phyloP scores from a whole-genome alignment of 2,113 vertebrate genomes.

The Gymnorhina tibicen region DNA sequence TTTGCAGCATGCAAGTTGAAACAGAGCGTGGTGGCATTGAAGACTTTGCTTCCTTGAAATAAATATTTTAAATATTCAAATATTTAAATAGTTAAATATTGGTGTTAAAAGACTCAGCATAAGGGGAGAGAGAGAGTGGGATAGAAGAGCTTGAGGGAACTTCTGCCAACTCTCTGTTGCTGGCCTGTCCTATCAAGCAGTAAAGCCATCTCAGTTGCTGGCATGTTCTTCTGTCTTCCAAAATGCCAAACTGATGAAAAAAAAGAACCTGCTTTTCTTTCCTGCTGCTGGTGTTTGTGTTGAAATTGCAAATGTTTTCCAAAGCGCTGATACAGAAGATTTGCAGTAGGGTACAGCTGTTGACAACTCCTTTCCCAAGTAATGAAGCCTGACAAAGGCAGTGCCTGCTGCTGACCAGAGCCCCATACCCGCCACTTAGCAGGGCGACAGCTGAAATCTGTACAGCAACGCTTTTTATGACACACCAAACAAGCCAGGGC shows the following conservation, averaged over 20 bases:
- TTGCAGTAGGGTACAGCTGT: not conserved
- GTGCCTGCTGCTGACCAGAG: not conserved
- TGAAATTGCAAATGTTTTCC: slow-evolving; percentile 20
- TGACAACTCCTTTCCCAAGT: slow-evolving; percentile 10
- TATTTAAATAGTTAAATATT: not conserved
- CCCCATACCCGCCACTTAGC: not conserved
- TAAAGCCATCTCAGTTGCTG: not conserved
- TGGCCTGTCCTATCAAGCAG: not conserved
- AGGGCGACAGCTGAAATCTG: not conserved
- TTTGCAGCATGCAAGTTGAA: not conserved
- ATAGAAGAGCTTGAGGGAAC: not conserved
- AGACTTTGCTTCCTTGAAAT: not conserved
- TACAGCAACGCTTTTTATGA: not conserved
- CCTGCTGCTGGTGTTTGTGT: slow-evolving; percentile 3
- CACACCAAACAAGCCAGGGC: not conserved
- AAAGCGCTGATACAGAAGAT: slow-evolving; percentile 34
- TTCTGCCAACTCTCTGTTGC: not conserved
- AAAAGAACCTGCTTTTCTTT: not conserved
- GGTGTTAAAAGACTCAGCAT: not conserved
- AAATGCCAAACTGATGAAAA: not conserved
- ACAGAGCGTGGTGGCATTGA: not conserved
- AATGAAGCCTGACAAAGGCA: not conserved
- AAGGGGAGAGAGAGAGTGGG: not conserved
- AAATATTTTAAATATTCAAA: not conserved
- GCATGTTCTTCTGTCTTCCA: slow-evolving; percentile 4